These are phyloP conservation scores for Poeciliopsis paucimaculata DNA, from an alignment of 2,797 vertebrate species.

Conservation along the genomic window DNA sequence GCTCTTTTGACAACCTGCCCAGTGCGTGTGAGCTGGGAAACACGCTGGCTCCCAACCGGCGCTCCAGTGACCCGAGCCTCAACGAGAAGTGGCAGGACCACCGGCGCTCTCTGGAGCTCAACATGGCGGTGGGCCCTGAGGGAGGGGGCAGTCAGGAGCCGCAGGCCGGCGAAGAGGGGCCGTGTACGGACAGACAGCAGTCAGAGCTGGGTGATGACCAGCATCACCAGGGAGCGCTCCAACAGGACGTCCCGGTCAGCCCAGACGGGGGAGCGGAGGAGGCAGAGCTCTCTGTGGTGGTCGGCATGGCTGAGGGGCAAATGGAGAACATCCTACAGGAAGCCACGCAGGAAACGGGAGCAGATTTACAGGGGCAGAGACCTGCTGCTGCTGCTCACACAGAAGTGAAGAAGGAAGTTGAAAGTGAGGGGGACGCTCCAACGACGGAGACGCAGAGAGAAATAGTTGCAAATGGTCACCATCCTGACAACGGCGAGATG, in stretches of 20 bases:
- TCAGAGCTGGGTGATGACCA: conserved; percentile 70
- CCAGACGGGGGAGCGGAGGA: conserved; percentile 48
- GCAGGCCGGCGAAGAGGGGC: conserved; percentile 61
- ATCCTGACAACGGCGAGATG: conserved; percentile 37
- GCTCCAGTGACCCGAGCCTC: conserved; percentile 95
- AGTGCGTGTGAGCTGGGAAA: conserved; percentile 88
- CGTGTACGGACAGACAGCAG: conserved; percentile 59
- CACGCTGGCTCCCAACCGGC: conserved; percentile 85
- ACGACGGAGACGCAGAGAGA: conserved; percentile 27
- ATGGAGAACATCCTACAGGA: conserved; percentile 98
- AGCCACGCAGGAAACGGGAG: conserved; percentile 86
- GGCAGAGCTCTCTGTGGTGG: conserved; percentile 89
- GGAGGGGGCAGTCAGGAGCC: conserved; percentile 69
- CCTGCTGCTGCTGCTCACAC: conserved; percentile 53
- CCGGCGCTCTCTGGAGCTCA: conserved; percentile 92
- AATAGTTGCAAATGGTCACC: conserved; percentile 47
- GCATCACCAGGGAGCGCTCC: conserved; percentile 39
- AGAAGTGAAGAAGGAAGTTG: conserved; percentile 35
- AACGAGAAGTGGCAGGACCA: conserved; percentile 99
- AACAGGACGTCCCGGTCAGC: conserved; percentile 12
- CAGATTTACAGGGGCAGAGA: conserved; percentile 54
- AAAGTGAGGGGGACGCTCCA: conserved; percentile 20
- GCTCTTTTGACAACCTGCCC: conserved; percentile 96
- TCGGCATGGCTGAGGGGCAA: conserved; percentile 90
- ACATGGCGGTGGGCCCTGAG: conserved; percentile 82